A percentile compares a stretch with the other conserved stretches of the same genome.
phyloP scores from a whole-genome alignment of 2,113 vertebrate species.

The Podiceps cristatus region DNA sequence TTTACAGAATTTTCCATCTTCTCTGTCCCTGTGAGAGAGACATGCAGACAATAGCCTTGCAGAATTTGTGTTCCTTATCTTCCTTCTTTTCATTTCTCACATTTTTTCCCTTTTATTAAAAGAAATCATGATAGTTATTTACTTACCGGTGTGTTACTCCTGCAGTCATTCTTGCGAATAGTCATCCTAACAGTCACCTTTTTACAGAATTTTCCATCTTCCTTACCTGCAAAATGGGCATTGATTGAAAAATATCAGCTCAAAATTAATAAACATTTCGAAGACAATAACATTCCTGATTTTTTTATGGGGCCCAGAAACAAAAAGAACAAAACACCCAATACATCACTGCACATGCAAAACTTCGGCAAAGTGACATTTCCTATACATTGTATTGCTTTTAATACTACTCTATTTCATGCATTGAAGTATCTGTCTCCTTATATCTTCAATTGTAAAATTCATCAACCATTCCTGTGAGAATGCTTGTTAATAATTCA shows the following conservation, averaged over 20 bases:
- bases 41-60: neutral
- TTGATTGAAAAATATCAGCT: conserved; percentile 20
- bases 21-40: neutral
- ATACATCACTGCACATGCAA: neutral
- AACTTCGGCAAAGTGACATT: neutral
- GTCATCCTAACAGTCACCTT: conserved; percentile 98
- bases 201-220: conserved; percentile 97
- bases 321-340: neutral
- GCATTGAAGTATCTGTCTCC: neutral
- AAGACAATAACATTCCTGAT: neutral
- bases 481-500: neutral
- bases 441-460: neutral
- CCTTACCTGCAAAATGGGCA: conserved; percentile 86
- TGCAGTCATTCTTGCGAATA: conserved; percentile 96
- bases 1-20: conserved; percentile 97
- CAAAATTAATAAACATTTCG: neutral
- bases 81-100: neutral
- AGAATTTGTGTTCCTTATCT: neutral
- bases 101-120: neutral
- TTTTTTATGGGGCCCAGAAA: neutral
- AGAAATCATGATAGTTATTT: neutral
- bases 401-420: neutral
- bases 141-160: conserved; percentile 94
- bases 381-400: neutral
- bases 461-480: neutral